Percentiles rank a stretch among this genome's conserved stretches.
phyloP scores from a whole-genome alignment of 1,140 invertebrate genomes.

The Pseudobourletiella spinata region DNA sequence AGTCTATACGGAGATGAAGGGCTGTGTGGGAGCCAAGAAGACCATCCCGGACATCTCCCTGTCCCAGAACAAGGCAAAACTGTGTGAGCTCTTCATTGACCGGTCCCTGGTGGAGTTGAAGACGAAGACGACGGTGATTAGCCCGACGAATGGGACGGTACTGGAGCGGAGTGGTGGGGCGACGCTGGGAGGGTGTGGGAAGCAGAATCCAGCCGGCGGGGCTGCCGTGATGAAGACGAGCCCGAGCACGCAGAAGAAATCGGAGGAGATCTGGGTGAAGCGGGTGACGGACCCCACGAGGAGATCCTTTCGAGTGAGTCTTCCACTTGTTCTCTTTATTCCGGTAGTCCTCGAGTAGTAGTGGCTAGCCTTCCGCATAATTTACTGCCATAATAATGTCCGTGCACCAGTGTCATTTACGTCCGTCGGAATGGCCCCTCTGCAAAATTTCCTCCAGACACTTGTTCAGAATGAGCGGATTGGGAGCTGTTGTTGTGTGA shows the following conservation, averaged over 20 bases:
- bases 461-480: no score
- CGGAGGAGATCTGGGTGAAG: slow-evolving; percentile 34
- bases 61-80: slow-evolving; percentile 22
- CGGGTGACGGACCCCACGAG: slow-evolving; percentile 22
- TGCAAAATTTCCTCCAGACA: no score
- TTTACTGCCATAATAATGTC: background rate
- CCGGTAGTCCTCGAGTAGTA: no score
- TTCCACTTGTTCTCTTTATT: slow-evolving; percentile 1
- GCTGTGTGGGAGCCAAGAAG: background rate
- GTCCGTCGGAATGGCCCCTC: no score
- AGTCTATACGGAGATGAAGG: background rate
- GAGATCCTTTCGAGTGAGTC: slow-evolving; percentile 33
- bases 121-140: slow-evolving; percentile 8
- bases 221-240: background rate
- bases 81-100: slow-evolving; percentile 34
- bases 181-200: slow-evolving; percentile 4
- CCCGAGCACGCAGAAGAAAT: slow-evolving; percentile 21
- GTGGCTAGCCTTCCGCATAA: no score
- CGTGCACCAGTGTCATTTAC: background rate
- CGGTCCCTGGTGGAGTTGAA: slow-evolving; percentile 20
- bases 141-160: background rate
- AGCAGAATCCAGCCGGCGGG: background rate
- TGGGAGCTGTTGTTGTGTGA: no score
- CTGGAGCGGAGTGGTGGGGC: background rate
- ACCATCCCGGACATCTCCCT: background rate